Evolutionary conservation across 2,797 vertebrate genomes (phyloP).

Genomic region (Tachyglossus aculeatus): DNA sequence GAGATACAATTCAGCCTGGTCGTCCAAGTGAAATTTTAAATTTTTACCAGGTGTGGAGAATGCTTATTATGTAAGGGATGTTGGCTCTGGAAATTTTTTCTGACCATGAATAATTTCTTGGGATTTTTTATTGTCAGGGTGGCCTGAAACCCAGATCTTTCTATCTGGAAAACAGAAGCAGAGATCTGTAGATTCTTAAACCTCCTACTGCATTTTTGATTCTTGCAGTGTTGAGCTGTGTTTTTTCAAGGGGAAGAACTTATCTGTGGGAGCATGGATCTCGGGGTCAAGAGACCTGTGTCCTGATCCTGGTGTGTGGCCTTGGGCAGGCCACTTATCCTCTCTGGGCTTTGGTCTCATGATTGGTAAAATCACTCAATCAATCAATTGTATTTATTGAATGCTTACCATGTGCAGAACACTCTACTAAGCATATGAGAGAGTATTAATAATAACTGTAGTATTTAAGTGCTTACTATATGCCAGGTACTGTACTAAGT

Average conservation of each 20-base stretch:
- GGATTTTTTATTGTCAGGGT: fast-evolving
- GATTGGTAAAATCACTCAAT: no score
- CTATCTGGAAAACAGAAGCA: background rate
- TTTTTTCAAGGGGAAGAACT: fast-evolving
- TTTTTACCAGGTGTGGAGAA: background rate
- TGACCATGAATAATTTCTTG: background rate
- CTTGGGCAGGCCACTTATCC: no score
- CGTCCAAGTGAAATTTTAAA: background rate
- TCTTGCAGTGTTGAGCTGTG: fast-evolving
- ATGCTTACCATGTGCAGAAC: no score
- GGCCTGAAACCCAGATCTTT: background rate
- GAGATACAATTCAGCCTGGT: background rate
- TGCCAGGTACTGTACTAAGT: no score
- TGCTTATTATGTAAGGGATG: background rate
- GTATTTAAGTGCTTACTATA: no score
- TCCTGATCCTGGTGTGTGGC: background rate
- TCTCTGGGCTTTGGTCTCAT: no score
- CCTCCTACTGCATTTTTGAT: background rate
- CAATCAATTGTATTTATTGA: no score
- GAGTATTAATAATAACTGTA: no score
- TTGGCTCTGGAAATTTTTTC: background rate
- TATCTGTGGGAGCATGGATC: no score
- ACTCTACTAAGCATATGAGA: no score
- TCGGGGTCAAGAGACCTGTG: background rate
- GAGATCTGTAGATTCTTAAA: background rate